phyloP scores from a whole-genome alignment of 2,113 vertebrate species.

The Nansenia antarctica region DNA sequence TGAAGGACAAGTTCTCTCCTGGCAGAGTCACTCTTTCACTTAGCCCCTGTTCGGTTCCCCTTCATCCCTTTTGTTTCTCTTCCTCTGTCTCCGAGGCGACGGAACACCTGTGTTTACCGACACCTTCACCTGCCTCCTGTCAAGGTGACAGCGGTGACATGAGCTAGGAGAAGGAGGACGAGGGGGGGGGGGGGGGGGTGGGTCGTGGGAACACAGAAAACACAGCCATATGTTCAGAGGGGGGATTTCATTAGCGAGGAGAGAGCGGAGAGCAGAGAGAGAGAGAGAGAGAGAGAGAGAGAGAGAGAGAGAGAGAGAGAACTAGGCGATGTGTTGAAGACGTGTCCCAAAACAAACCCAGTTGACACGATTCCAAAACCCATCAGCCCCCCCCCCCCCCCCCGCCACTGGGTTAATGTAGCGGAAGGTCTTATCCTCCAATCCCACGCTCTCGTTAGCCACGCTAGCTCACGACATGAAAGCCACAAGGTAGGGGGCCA shows the following conservation, averaged over 20 bases:
- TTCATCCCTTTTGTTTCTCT: too few relatives aligned
- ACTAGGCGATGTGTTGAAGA: background rate
- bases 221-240: background rate
- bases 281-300: background rate
- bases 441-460: background rate
- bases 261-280: background rate
- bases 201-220: background rate
- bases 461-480: slow-evolving; percentile 1
- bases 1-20: background rate
- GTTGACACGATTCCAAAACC: slow-evolving; percentile 1
- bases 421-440: background rate
- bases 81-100: slow-evolving; percentile 4
- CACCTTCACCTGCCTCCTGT: slow-evolving; percentile 24
- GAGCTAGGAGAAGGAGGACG: background rate
- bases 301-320: background rate
- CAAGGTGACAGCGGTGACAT: slow-evolving; percentile 3
- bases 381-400: slow-evolving; percentile 2
- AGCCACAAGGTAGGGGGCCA: slow-evolving; percentile 18
- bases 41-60: too few relatives aligned
- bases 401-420: background rate
- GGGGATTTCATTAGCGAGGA: background rate
- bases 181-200: background rate
- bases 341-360: background rate
- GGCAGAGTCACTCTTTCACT: background rate
- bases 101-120: slow-evolving; percentile 9